Conservation (phyloP, 2,113 vertebrate genomes). For the Tretioscincus oriximinensis region DNA sequence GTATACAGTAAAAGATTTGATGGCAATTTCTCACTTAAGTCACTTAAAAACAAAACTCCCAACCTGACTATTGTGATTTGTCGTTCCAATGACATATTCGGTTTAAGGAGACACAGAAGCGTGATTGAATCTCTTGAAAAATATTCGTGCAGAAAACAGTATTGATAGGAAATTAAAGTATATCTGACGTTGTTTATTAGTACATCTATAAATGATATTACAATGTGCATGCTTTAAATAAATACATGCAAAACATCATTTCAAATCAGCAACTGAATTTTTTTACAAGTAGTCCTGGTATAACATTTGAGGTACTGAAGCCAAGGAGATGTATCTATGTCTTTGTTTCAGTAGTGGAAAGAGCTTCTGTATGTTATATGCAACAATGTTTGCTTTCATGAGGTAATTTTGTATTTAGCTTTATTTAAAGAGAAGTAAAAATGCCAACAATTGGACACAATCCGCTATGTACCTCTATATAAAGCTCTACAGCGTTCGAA, state of each 20-base stretch:
- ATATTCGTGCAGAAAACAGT: slow-evolving; percentile 11
- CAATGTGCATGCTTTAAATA: slow-evolving; percentile 36
- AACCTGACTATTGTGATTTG: background rate
- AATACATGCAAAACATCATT: slow-evolving; percentile 28
- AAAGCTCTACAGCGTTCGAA: background rate
- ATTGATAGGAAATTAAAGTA: slow-evolving; percentile 3
- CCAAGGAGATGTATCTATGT: background rate
- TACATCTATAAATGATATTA: slow-evolving; percentile 27
- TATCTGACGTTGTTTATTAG: slow-evolving; percentile 40
- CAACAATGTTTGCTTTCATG: slow-evolving; percentile 28
- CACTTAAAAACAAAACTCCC: background rate
- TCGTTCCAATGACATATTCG: background rate
- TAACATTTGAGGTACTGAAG: slow-evolving; percentile 15
- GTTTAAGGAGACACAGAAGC: background rate
- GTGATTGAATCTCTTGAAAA: slow-evolving; percentile 28
- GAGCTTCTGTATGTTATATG: slow-evolving; percentile 13
- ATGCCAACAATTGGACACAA: background rate
- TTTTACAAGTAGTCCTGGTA: slow-evolving; percentile 9
- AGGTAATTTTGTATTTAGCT: background rate
- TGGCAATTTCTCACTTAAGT: background rate
- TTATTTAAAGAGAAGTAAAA: background rate
- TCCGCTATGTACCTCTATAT: slow-evolving; percentile 5
- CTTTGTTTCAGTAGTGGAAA: slow-evolving; percentile 22
- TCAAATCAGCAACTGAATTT: slow-evolving; percentile 8
- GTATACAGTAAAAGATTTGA: background rate